Conservation (phyloP, 2,797 vertebrate genomes). For the Sparus aurata region DNA sequence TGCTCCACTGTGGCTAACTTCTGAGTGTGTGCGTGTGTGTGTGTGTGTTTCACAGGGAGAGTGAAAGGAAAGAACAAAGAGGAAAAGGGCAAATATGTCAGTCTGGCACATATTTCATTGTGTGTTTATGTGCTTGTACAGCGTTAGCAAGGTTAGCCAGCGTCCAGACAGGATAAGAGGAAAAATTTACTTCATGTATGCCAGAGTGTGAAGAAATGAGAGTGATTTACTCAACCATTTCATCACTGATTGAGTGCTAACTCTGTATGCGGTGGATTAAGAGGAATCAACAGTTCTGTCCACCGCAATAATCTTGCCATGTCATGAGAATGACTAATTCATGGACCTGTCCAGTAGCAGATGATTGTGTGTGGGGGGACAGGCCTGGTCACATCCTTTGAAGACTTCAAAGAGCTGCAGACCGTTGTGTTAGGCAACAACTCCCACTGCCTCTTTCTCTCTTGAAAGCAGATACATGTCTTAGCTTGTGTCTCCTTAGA, state of each 20-base stretch:
- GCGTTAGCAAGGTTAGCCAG: neutral
- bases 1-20: constrained; percentile 24
- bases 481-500: neutral
- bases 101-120: constrained; percentile 3
- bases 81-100: neutral
- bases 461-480: neutral
- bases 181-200: neutral
- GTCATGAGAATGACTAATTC: constrained; percentile 9
- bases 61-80: neutral
- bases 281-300: neutral
- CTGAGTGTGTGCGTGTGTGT: neutral
- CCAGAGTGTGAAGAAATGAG: neutral
- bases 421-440: neutral
- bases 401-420: neutral
- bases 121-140: constrained; percentile 1
- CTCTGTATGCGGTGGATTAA: neutral
- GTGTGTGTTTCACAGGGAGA: neutral
- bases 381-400: neutral
- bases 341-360: neutral
- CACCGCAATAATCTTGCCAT: constrained; percentile 9
- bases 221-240: neutral
- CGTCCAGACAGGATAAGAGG: neutral
- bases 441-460: neutral
- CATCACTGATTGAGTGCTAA: constrained; percentile 13
- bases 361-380: constrained; percentile 9